Percentiles rank a stretch among this genome's conserved stretches.
Evolutionary conservation across 2,797 vertebrate genomes (phyloP).

Genomic region (Falco concolor): DNA sequence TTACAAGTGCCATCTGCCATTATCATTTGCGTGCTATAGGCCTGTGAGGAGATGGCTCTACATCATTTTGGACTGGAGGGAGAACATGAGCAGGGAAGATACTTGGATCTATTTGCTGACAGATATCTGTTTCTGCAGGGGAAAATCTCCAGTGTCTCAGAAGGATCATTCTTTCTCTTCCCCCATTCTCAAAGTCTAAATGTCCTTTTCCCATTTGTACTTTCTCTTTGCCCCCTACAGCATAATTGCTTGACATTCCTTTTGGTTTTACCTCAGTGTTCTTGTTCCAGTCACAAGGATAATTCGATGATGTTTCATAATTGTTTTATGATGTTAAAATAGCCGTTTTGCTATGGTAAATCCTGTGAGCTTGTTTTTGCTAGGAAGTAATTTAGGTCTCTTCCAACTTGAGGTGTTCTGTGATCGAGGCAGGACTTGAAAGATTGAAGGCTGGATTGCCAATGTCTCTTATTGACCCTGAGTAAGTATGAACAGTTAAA

Average conservation of each 20-base stretch:
- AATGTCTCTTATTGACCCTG: neutral
- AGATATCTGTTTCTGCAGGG: neutral
- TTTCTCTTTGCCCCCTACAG: neutral
- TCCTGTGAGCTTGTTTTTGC: neutral
- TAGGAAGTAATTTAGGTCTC: neutral
- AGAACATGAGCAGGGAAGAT: neutral
- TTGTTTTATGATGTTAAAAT: neutral
- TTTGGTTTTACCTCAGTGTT: neutral
- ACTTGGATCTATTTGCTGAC: neutral
- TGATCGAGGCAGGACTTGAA: neutral
- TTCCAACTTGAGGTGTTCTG: no score
- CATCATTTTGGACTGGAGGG: accelerated
- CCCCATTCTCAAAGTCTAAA: neutral
- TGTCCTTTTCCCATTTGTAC: neutral
- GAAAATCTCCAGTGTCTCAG: neutral
- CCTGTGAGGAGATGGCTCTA: neutral
- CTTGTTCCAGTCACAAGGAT: neutral
- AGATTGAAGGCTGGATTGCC: neutral
- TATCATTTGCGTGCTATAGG: accelerated
- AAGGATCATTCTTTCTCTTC: neutral
- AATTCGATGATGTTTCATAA: neutral
- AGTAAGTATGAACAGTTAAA: neutral
- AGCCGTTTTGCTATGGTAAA: neutral
- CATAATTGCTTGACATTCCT: neutral
- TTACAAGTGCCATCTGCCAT: neutral